Evolutionary conservation across 1,140 invertebrate species (phyloP), one percentile per base, ranked within the genome.

Genomic region (Asbolus verrucosus): DNA sequence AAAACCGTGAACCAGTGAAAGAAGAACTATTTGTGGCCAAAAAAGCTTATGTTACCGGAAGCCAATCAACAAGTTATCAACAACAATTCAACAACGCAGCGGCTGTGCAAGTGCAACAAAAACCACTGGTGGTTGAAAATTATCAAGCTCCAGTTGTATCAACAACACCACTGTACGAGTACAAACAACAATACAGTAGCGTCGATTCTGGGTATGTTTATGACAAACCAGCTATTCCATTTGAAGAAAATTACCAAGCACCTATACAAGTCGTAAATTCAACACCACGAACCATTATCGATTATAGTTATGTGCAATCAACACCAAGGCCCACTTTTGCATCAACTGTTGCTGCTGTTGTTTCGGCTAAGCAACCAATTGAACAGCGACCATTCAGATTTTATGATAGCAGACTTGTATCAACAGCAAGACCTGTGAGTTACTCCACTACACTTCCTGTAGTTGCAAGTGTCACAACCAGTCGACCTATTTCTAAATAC

Each of bases 31-130:
- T 85, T 65, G 82, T 82, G 46, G 82, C 83, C 73, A 70, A 82
- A 11, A 81, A 82, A 54, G 83, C 84, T 24, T 85, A 85, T 62
- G 82, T 84, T n/a, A 85, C 83, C 38, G 83, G 84, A 4, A 60
- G 5, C 5, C 50, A 27, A 24, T 18, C 61, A 65, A 9, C 9
- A 19, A 18, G 39, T 9, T 43, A 43, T 43, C 39, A 43, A 11
- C 39, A 43, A 16, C 39, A 43, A 16, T 43, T 15, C 15, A 19
- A 9, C 15, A 19, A 65, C 15, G 71, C n/a, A n/a, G n/a, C 78
- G 24, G 65, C 78, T 50, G 68, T 77, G 8, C 31, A 68, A 14
- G 74, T 78, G 19, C 54, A 60, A n/a, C 27, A 60, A 27, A 3
- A 27, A 36, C 27, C 54, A 16, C 5, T 60, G 3, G 54, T 31